Evolutionary conservation across 2,888 invertebrate species (phyloP), one percentile per base, ranked within the genome.

Genomic region (Meloe dianella): DNA sequence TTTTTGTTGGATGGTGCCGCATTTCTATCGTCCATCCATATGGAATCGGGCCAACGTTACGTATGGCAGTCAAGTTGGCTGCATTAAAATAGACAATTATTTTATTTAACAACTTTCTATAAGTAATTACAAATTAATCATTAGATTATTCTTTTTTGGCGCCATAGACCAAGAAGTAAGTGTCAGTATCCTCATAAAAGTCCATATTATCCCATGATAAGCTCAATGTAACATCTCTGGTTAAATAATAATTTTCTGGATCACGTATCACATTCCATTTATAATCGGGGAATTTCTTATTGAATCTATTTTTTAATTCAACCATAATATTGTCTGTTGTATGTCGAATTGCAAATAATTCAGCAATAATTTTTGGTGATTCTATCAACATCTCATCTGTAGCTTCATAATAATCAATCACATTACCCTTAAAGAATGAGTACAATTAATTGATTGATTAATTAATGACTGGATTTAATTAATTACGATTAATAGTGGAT

Each of bases 141-240:
- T 4, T 14, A 35, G 7, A 7, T 6, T 47, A 47, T 20, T 20
- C 20, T 54, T 65, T 65, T 30, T 61, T 65, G 3, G 22, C 20
- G 5, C 60, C 65, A 20, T 38, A 60, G 10, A 65, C 61, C 22
- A 61, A 35, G 22, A 57, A 65, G 12, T 32, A 24, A 61, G 60
- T 7, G n/a, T 65, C 38, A 14, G 58, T 65, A 14, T 57, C 24
- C 5, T 61, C 61, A 27, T 61, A 60, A 17, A 65, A 57, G 62
- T 66, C 66, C 14, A 66, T 60, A 60, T 66, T 63, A 29, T 66
- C 66, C 10, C 54, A 61, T 29, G 35, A 30, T 27, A 66, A 57
- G n/a, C 41, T 20, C 2, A 66, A 12, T 9, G 27, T 20, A n/a
- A 66, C 57, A 60, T 66, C 66, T 32, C 60, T 60, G 7, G 60